Conservation (phyloP, 2,113 vertebrate genomes). For the Rostratula benghalensis region DNA sequence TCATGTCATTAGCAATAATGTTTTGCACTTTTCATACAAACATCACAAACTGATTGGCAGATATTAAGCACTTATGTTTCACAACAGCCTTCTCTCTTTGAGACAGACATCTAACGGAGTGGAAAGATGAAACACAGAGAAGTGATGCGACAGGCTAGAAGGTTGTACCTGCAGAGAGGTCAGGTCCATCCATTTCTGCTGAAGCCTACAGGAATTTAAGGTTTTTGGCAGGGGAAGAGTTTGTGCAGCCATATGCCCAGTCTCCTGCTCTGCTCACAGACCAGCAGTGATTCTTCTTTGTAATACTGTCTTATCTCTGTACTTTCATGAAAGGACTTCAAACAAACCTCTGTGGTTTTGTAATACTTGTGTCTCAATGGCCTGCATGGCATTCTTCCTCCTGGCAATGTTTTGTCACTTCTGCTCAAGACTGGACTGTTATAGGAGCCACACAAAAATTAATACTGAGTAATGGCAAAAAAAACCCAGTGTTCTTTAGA, state of each 20-base stretch:
- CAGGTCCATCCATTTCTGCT: not conserved
- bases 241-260: not conserved
- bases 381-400: not conserved
- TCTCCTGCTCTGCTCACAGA: not conserved
- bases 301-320: not conserved
- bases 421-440: not conserved
- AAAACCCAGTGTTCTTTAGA: not conserved
- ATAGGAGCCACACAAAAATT: not conserved
- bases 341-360: not conserved
- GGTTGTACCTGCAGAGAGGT: not conserved
- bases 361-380: not conserved
- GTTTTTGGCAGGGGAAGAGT: not conserved
- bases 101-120: rapidly evolving
- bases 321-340: not conserved
- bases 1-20: not conserved
- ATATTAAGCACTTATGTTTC: not conserved
- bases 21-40: not conserved
- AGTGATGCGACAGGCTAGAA: not conserved
- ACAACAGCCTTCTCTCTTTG: not conserved
- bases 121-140: not conserved
- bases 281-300: not conserved
- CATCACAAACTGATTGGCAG: not conserved
- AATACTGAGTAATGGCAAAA: not conserved
- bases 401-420: not conserved
- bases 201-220: not conserved